phyloP scores from a whole-genome alignment of 2,888 invertebrate genomes.

The Hyalella azteca region DNA sequence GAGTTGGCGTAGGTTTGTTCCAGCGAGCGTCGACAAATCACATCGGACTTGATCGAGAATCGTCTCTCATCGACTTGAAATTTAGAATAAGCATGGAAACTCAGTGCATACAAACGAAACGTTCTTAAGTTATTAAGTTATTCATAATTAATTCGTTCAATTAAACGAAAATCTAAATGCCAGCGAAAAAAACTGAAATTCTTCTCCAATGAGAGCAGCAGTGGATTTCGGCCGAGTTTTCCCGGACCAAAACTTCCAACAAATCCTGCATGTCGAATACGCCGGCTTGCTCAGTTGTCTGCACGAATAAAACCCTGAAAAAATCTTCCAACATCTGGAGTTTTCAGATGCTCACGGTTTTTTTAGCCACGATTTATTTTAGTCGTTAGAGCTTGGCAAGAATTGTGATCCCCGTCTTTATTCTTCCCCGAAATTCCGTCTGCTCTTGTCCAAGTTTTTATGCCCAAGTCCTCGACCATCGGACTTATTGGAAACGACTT shows the following conservation, averaged over 20 bases:
- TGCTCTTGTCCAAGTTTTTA: slow-evolving; percentile 11
- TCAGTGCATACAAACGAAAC: no score
- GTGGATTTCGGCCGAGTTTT: no score
- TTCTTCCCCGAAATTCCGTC: slow-evolving; percentile 1
- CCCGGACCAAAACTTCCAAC: background rate
- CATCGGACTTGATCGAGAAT: no score
- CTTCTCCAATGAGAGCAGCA: no score
- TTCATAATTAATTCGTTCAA: no score
- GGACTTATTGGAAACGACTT: slow-evolving; percentile 27
- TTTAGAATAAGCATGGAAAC: no score
- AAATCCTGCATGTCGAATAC: background rate
- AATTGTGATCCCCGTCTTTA: slow-evolving; percentile 26
- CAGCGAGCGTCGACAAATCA: no score
- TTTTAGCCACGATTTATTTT: background rate
- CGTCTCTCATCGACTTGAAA: no score
- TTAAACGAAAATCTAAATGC: no score
- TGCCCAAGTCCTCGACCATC: background rate
- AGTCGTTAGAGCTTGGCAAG: slow-evolving; percentile 11
- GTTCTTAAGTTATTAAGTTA: no score
- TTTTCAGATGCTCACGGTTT: background rate
- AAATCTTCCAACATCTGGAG: background rate
- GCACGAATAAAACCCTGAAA: background rate
- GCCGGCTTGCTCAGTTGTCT: background rate
- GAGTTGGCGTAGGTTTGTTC: no score
- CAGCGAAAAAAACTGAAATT: no score